Conservation (phyloP, 1,140 invertebrate species). For the Rhopalosiphum maidis region DNA sequence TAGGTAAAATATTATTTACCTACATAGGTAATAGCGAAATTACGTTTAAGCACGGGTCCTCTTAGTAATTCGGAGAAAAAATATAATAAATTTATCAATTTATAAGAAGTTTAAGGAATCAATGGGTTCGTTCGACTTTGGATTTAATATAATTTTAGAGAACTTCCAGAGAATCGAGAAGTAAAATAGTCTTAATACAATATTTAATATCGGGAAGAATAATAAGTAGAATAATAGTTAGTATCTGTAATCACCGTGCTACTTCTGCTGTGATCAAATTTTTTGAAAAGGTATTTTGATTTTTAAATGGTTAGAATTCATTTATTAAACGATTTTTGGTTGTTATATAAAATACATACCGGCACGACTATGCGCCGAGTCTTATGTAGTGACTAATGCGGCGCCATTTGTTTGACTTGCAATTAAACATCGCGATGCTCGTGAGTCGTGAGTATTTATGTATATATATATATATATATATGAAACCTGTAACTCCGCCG, state of each 20-base stretch:
- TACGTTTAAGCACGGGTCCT: too few species aligned
- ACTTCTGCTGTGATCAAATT: neutral
- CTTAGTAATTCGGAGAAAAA: neutral
- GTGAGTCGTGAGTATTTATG: neutral
- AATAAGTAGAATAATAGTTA: too few species aligned
- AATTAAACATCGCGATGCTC: neutral
- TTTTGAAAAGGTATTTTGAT: neutral
- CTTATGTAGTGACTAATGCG: neutral
- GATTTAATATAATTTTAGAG: too few species aligned
- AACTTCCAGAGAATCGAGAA: too few species aligned
- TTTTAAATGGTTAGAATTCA: neutral
- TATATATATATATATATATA: neutral
- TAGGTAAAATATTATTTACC: too few species aligned
- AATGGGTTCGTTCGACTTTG: too few species aligned
- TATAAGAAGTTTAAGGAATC: neutral
- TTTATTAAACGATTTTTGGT: neutral
- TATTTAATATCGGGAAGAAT: too few species aligned
- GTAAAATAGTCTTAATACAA: too few species aligned
- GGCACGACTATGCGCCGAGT: neutral
- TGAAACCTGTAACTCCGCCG: neutral
- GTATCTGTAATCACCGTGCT: neutral
- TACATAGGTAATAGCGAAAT: too few species aligned
- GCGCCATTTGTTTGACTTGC: neutral
- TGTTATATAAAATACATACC: neutral
- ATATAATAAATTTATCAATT: neutral